phyloP scores from a whole-genome alignment of 1,140 invertebrate genomes.

The Trinorchestia longiramus region DNA sequence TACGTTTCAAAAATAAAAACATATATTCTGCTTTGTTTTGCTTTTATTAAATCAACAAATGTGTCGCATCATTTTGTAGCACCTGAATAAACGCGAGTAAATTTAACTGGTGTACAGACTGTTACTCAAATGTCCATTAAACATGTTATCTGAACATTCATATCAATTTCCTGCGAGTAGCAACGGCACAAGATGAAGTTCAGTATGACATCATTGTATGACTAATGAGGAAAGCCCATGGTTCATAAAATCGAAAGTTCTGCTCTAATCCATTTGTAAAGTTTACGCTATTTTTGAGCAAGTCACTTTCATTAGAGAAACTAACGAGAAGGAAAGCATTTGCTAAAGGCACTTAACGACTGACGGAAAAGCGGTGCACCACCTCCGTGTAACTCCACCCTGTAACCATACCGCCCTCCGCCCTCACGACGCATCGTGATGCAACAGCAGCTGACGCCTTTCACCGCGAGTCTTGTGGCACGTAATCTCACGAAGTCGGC shows the following conservation, averaged over 20 bases:
- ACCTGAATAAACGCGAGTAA: not conserved
- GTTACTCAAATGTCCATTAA: not conserved
- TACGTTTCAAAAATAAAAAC: too few relatives aligned
- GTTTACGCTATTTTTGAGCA: not conserved
- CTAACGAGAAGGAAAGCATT: not conserved
- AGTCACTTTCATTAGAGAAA: not conserved
- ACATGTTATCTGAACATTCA: not conserved
- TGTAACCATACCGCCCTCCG: not conserved
- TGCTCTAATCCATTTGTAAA: not conserved
- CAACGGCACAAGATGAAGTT: not conserved
- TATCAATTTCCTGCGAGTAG: not conserved
- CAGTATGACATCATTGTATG: not conserved
- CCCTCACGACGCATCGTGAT: not conserved
- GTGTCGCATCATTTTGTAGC: too few relatives aligned
- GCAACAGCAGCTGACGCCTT: constrained; percentile 4
- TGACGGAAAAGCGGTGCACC: not conserved
- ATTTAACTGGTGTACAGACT: not conserved
- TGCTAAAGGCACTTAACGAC: not conserved
- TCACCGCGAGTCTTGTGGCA: not conserved
- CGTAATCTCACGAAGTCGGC: not conserved
- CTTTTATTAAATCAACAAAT: too few relatives aligned
- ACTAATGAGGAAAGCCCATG: not conserved
- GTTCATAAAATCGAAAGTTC: not conserved
- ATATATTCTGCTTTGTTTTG: too few relatives aligned
- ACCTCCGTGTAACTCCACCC: not conserved